Evolutionary conservation across 1,140 invertebrate genomes (phyloP), one percentile per base, ranked within the genome.

Genomic region (Cardiocondyla obscurior): DNA sequence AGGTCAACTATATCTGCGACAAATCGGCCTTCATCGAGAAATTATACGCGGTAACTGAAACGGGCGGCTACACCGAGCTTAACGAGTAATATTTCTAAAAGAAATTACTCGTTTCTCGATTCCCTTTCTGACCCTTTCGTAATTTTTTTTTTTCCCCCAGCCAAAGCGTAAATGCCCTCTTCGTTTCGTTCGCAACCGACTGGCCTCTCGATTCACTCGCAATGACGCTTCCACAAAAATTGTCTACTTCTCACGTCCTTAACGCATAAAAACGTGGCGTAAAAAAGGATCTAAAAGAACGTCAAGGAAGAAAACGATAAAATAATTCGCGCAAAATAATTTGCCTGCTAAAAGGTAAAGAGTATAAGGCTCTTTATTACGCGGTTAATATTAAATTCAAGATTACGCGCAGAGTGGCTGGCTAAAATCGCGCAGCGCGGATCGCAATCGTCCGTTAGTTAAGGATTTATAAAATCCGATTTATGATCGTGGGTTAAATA

Each of bases 1-100:
- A 74, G 85, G 85, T 87, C 85, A 87, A 85, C 85, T 83, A 87
- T 83, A 82, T 87, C 85, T 83, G 85, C 82, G 85, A 82, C 85
- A 83, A 86, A 87, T 83, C 85, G 85, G 67, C 85, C 85, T 87
- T 87, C 85, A 83, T 87, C 72, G 81, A 77, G 85, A 36, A 79
- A 87, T 87, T 69, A 83, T 83, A 85, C 30, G 46, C 72, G 51
- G 55, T 82, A 76, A 74, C 70, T 36, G 81, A 76, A 82, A 76
- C 69, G 70, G n/a, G n/a, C 39, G 33, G 36, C 70, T 39, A 67
- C 62, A 79, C 33, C 42, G 33, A 53, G 62, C 33, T 28, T 53
- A 53, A 69, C 46, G 42, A 76, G 72, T 62, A 64, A 76, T 76
- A 46, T 76, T 76, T 62, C 57, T 76, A 14, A 76, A 64, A 76